A percentile compares a stretch with the other conserved stretches of the same genome.
Evolutionary conservation across 2,797 vertebrate genomes (phyloP).

Genomic region (Vireo griseus): DNA sequence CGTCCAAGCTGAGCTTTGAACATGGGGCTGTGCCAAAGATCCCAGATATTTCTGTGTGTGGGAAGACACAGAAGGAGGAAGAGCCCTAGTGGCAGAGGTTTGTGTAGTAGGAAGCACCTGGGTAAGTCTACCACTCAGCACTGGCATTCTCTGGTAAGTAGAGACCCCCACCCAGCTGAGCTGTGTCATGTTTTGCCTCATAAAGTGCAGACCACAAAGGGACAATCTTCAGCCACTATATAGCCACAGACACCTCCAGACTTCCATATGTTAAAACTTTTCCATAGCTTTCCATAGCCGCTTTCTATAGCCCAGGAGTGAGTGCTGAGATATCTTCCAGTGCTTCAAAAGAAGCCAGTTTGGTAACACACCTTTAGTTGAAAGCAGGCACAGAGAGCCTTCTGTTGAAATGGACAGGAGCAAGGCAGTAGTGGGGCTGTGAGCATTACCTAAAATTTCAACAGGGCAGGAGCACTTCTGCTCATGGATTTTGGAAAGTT

Average conservation of each 20-base stretch:
- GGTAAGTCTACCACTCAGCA: background rate
- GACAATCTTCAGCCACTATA: background rate
- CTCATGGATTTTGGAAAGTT: background rate
- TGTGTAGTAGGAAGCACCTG: background rate
- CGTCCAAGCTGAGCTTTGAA: background rate
- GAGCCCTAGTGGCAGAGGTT: background rate
- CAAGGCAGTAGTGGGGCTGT: background rate
- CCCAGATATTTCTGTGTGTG: background rate
- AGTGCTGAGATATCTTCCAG: background rate
- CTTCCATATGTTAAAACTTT: background rate
- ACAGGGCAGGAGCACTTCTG: background rate
- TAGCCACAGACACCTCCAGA: background rate
- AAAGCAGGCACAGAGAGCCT: background rate
- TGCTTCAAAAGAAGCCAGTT: background rate
- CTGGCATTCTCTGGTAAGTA: background rate
- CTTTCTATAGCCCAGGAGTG: background rate
- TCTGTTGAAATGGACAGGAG: accelerated
- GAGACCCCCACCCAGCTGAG: background rate
- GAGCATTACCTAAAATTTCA: background rate
- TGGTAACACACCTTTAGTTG: background rate
- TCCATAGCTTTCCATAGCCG: background rate
- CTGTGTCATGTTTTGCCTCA: accelerated
- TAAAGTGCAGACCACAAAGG: background rate
- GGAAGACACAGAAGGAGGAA: background rate
- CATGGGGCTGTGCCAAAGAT: background rate